A percentile compares a stretch with the other conserved stretches of the same genome.
These are phyloP conservation scores for Piprites chloris DNA, from an alignment of 2,113 vertebrate genomes.

Conservation along the genomic window DNA sequence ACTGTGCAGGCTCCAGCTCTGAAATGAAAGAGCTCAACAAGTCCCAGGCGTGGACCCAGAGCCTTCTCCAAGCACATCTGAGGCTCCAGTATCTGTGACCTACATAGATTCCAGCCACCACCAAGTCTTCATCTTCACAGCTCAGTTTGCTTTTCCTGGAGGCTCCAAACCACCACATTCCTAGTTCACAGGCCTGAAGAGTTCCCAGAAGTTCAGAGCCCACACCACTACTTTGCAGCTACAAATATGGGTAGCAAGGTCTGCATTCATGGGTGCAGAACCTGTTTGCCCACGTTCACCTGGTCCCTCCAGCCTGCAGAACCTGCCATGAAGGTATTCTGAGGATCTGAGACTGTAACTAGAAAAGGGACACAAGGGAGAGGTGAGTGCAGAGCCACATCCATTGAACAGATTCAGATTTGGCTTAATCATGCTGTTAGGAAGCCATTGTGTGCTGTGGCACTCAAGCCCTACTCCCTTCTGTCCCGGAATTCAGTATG, in stretches of 20 bases:
- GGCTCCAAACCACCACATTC: background rate
- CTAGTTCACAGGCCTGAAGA: background rate
- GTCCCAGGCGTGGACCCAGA: rapidly evolving
- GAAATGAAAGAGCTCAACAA: background rate
- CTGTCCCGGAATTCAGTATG: background rate
- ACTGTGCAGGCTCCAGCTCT: background rate
- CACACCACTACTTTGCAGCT: background rate
- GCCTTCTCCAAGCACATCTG: background rate
- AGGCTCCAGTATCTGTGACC: background rate
- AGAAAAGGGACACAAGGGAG: background rate
- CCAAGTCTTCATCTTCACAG: background rate
- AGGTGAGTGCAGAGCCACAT: background rate
- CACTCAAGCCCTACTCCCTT: background rate
- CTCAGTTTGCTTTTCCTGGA: background rate
- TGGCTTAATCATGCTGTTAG: background rate
- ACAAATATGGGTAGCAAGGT: background rate
- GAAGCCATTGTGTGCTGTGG: background rate
- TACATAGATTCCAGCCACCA: background rate
- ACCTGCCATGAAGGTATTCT: background rate
- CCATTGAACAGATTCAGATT: background rate
- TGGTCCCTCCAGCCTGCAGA: background rate
- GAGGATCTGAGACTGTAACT: background rate
- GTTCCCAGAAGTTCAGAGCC: background rate
- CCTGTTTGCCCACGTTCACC: background rate
- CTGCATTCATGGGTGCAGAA: background rate